phyloP scores from a whole-genome alignment of 1,140 invertebrate species.

The Dinoponera quadriceps region DNA sequence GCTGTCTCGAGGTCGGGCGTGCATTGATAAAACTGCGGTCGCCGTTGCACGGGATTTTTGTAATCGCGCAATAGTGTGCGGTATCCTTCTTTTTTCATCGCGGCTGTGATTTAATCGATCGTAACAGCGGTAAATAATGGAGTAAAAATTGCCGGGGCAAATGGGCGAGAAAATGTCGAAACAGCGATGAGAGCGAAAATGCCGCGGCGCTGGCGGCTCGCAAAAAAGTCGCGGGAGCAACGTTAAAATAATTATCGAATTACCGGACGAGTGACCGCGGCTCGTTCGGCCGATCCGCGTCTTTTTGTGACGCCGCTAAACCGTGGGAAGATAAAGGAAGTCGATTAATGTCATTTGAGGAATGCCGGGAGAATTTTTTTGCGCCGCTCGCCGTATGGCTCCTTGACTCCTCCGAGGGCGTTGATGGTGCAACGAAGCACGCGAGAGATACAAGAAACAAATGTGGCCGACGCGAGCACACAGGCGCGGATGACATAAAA shows the following conservation, averaged over 20 bases:
- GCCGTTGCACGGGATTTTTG: background rate
- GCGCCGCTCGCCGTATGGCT: constrained; percentile 14
- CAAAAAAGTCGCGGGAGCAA: background rate
- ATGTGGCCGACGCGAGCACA: constrained; percentile 8
- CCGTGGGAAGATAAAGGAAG: constrained; percentile 40
- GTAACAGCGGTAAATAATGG: background rate
- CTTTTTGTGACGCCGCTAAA: constrained; percentile 17
- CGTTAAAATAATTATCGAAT: constrained; percentile 42
- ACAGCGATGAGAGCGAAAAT: background rate
- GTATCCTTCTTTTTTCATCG: background rate
- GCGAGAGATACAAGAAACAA: constrained; percentile 30
- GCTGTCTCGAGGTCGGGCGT: constrained; percentile 16
- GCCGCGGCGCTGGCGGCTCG: background rate
- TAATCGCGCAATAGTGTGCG: background rate
- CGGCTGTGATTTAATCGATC: constrained; percentile 17
- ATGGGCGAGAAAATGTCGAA: background rate
- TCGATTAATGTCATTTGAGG: constrained; percentile 30
- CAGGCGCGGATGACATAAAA: constrained; percentile 6
- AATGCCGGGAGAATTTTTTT: constrained; percentile 30
- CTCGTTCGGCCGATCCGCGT: background rate
- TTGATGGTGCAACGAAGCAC: background rate
- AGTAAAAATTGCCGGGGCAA: constrained; percentile 23
- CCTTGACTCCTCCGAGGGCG: background rate
- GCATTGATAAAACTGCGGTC: constrained; percentile 18
- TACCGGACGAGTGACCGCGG: background rate